A percentile compares a stretch with the other conserved stretches of the same genome.
These are phyloP conservation scores for Silurus glanis DNA, from an alignment of 2,113 vertebrate genomes.

Conservation along the genomic window DNA sequence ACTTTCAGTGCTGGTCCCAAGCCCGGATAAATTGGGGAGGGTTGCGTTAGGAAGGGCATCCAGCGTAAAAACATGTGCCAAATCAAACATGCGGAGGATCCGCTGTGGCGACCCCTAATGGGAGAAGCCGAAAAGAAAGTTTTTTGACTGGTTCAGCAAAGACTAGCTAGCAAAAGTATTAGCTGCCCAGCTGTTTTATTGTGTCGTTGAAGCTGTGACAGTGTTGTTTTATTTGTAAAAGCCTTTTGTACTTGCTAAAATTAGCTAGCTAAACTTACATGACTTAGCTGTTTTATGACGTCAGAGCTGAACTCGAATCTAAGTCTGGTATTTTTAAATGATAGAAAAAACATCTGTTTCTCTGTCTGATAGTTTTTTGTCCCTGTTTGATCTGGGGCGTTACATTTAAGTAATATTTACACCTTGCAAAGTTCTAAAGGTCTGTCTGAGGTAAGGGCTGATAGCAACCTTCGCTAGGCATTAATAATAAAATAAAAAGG, in stretches of 20 bases:
- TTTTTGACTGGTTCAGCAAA: not conserved
- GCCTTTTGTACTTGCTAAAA: not conserved
- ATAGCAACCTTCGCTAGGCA: not conserved
- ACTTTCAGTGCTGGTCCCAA: no score
- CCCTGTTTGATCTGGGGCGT: not conserved
- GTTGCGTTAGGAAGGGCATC: no score
- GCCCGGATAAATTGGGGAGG: no score
- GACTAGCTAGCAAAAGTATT: not conserved
- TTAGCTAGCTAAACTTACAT: not conserved
- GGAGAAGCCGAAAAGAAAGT: no score
- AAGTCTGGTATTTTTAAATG: not conserved
- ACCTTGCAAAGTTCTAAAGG: not conserved
- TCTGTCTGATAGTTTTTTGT: not conserved
- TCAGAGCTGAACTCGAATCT: not conserved
- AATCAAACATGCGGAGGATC: no score
- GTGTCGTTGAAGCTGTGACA: not conserved
- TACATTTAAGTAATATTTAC: not conserved
- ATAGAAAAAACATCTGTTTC: not conserved
- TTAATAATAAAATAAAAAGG: not conserved
- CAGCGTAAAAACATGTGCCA: no score
- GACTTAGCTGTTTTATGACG: not conserved
- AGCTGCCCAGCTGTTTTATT: not conserved
- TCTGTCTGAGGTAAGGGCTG: not conserved
- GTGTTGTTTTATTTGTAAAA: not conserved
- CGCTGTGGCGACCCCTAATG: no score